Evolutionary conservation across 37 sponge, comb jelly and placozoan species (phyloP), one percentile per base, ranked within the genome.

Genomic region (Tethya wilhelma): DNA sequence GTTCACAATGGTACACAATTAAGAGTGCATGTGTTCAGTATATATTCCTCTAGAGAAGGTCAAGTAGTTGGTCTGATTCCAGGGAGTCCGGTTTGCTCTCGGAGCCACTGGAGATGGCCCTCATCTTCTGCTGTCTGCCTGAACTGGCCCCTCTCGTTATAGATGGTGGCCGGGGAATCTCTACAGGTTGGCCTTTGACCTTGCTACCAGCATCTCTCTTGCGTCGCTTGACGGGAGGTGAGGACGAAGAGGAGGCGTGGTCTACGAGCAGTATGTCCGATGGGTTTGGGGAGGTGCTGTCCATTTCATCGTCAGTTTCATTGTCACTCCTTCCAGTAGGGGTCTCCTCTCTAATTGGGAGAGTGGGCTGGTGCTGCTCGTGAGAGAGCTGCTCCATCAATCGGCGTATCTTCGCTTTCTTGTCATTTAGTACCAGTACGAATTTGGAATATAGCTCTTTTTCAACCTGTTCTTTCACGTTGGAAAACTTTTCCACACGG

Each of bases 361-460:
- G 36, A 17, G 53, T 53, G n/a, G n/a, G n/a, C n/a, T n/a, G n/a
- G n/a, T n/a, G n/a, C n/a, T n/a, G n/a, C n/a, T n/a, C n/a, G n/a
- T n/a, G n/a, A n/a, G n/a, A n/a, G n/a, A n/a, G n/a, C n/a, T n/a
- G 71, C 56, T 87, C 84, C 44, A 63, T 79, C n/a, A 92, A 73
- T 20, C 39, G 40, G 31, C 88, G 56, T 19, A 92, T 92, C 31
- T 92, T 92, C 1, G 75, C 62, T 44, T 92, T 92, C 65, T 92
- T 92, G 22, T 74, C 81, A 79, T 92, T 92, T 2, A 92, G 75
- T 1, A 92, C 84, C 2, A 84, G 30, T 75, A 84, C 84, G 65
- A 92, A 92, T 57, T 92, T 92, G 38, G 84, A 64, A 67, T 40
- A 92, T n/a, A 92, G 43, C 9, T 87, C 88, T 31, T 53, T 75